Percentiles rank a stretch among this genome's conserved stretches.
Evolutionary conservation across 2,113 vertebrate genomes (phyloP).

Genomic region (Lophura nycthemera): DNA sequence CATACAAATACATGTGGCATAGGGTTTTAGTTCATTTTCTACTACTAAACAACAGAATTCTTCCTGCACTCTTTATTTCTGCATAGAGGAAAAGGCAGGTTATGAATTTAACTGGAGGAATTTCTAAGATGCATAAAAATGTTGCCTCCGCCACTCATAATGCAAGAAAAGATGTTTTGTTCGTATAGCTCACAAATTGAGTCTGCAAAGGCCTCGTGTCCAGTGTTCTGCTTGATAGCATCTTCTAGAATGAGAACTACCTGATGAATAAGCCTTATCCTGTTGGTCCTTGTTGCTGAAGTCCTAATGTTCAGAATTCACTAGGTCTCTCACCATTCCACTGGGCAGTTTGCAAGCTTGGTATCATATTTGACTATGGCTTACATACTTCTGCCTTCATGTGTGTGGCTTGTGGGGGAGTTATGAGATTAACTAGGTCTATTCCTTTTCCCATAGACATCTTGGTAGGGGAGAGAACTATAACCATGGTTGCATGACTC

Average conservation of each 20-base stretch:
- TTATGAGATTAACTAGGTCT: not conserved
- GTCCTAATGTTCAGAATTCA: not conserved
- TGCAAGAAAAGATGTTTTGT: not conserved
- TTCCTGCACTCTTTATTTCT: not conserved
- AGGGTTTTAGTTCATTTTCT: constrained; percentile 1
- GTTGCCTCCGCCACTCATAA: not conserved
- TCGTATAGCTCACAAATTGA: not conserved
- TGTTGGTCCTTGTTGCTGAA: not conserved
- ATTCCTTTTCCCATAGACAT: not conserved
- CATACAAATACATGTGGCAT: not conserved
- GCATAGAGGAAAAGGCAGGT: not conserved
- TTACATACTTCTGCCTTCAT: not conserved
- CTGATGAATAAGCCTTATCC: not conserved
- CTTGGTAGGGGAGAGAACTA: not conserved
- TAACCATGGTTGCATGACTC: not conserved
- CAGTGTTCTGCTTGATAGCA: not conserved
- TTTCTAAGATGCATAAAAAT: not conserved
- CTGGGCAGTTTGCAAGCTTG: not conserved
- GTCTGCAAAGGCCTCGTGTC: not conserved
- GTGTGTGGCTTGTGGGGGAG: rapidly evolving
- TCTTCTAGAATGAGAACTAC: not conserved
- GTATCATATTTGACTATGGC: not conserved
- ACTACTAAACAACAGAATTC: not conserved
- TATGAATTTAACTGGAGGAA: not conserved
- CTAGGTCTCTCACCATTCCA: not conserved